These are phyloP conservation scores for Pachymerium ferrugineum DNA, from an alignment of 2,888 invertebrate species.

Conservation along the genomic window DNA sequence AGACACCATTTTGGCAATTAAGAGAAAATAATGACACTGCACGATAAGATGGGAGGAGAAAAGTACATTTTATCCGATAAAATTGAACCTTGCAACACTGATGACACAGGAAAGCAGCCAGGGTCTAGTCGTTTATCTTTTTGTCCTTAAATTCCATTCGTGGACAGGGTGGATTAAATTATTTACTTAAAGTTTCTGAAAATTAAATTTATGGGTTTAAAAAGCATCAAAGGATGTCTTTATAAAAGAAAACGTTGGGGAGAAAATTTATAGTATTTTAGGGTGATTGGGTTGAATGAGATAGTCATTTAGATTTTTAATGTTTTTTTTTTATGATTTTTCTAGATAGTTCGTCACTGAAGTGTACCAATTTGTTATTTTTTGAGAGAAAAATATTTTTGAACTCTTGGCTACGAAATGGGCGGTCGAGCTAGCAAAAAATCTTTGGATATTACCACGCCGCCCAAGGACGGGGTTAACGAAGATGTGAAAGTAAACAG, in stretches of 20 bases:
- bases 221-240: constrained; percentile 4
- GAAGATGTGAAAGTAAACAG: background rate
- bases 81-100: background rate
- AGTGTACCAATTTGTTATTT: constrained; percentile 2
- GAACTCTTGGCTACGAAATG: constrained; percentile 16
- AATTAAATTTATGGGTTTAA: background rate
- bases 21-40: background rate
- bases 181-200: background rate
- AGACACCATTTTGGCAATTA: background rate
- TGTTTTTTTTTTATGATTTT: background rate
- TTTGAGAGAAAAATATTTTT: background rate
- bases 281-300: background rate
- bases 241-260: background rate
- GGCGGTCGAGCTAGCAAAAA: background rate
- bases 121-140: background rate
- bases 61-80: background rate
- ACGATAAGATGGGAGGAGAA: background rate
- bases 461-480: background rate
- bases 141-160: constrained; percentile 3
- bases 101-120: constrained; percentile 2
- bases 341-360: background rate
- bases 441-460: constrained; percentile 23
- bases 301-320: background rate
- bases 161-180: constrained; percentile 21
- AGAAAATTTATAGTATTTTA: background rate